Base-by-base conservation (phyloP, 2,113 vertebrate species). In the Toxotes jaculatrix region DNA sequence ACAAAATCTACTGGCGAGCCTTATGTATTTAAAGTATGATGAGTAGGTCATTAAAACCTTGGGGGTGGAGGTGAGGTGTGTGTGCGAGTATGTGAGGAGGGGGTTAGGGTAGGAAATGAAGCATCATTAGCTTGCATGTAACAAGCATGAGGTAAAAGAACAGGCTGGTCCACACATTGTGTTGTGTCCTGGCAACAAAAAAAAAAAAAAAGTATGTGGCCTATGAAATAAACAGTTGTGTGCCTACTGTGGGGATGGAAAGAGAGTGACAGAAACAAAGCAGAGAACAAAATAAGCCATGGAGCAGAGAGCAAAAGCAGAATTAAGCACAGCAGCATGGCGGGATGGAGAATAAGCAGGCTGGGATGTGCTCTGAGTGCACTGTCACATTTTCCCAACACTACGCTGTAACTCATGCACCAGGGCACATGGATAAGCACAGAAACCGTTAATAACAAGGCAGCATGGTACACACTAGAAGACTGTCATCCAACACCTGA, bases 301-400 rank as follows among this genome's bases (percentile, higher is more conserved):
- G 62, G 45, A 75, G 67, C 79, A 79, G 67, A 74, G n/a, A 74
- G 79, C 59, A 77, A 55, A 19, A 82, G 80, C 53, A 87, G 61
- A 56, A 34, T 75, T n/a, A 83, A 85, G 85, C 80, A 86, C 5
- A 84, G 85, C 67, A 87, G 82, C 45, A 57, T 67, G 40, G 80
- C 66, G 57, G 67, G 79, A 89, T 87, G 85, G 79, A 82, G 66
- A 69, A 68, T 23, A 87, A 94, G 93, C 90, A 91, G 90, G 91
- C 87, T 74, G 63, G 83, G 82, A 90, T 77, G 79, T 9, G 42
- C 45, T 77, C 76, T 40, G 74, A 86, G 72, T 82, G 87, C 87
- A 84, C 73, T 31, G 55, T 73, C 79, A 82, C 51, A 61, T 40
- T 66, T 45, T 72, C 19, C 55, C 80, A n/a, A 67, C 43, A 62